phyloP scores from a whole-genome alignment of 2,113 vertebrate species.

The Scolopax mira region DNA sequence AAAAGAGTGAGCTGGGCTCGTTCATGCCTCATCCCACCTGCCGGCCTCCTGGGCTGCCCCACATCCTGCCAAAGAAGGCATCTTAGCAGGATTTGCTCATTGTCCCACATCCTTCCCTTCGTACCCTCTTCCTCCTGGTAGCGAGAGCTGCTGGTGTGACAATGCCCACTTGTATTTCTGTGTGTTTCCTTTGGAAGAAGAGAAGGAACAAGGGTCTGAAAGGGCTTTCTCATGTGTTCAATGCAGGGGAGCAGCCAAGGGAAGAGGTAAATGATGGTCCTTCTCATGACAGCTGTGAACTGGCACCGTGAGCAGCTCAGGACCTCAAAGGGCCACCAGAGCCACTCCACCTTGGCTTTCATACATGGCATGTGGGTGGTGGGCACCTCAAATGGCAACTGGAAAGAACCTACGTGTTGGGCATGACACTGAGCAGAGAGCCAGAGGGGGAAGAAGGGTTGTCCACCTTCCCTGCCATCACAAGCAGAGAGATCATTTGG shows the following conservation, averaged over 20 bases:
- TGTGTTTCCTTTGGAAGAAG: neutral
- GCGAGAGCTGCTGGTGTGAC: neutral
- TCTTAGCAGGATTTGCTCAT: neutral
- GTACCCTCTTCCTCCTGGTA: neutral
- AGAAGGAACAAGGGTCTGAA: neutral
- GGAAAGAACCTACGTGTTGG: neutral
- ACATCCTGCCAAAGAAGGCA: conserved; percentile 17
- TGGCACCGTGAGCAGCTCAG: neutral
- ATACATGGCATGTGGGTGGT: neutral
- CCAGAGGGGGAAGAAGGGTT: neutral
- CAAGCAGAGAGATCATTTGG: neutral
- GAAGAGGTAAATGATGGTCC: neutral
- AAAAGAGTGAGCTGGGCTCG: neutral
- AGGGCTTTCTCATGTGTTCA: neutral
- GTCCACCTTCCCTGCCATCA: neutral
- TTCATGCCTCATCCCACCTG: neutral
- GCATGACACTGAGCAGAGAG: neutral
- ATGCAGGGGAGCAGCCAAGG: neutral
- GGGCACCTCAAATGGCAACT: neutral
- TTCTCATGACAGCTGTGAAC: neutral
- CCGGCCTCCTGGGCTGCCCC: neutral
- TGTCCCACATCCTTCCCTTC: conserved; percentile 32
- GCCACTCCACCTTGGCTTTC: fast-evolving
- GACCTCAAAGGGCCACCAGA: neutral
- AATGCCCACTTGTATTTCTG: neutral